Base-by-base conservation (phyloP, 2,888 invertebrate species). In the Adelognathus sp. region DNA sequence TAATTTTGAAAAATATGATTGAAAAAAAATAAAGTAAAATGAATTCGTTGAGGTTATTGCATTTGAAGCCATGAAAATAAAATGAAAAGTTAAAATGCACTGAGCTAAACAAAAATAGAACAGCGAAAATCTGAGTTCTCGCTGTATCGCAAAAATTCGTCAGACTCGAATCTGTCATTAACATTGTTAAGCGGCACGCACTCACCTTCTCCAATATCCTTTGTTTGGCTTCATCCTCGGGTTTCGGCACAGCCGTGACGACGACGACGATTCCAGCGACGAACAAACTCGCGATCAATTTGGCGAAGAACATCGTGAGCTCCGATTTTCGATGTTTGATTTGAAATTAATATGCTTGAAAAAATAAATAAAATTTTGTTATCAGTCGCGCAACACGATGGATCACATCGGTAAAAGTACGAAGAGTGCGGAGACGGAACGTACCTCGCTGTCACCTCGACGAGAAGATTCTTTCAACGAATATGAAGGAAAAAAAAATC, bases 221-320 rank as follows among this genome's bases (percentile, higher is more conserved):
- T 79, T 95, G 94, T 27, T 84, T 84, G 46, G 91, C 92, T 11
- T 94, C 93, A 76, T 95, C 95, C 56, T 96, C 96, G 11, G 94
- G 95, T 88, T 95, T 96, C 0, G 97, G 96, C 58, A 96, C 95
- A 9, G 94, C 94, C 58, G 91, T 89, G 27, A 92, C 92, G 63
- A 88, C 81, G 44, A 85, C 86, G 58, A 86, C 75, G 4, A 73
- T 29, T 4, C 73, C 73, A 11, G 46, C 69, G 60, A 80, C 44
- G 21, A 83, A 27, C 11, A 81, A 18, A 64, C 61, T 36, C 18
- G 54, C 72, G 46, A 79, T 5, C 50, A 79, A 52, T 18, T 50
- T 63, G 14, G 67, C 39, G 1, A 67, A 29, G 18, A 76, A 63
- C 79, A 79, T 75, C 29, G 29, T 54, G 14, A 16, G 27, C 1